A percentile compares a stretch with the other conserved stretches of the same genome.
phyloP scores from a whole-genome alignment of 2,888 invertebrate species.

The Campoplex capitator region DNA sequence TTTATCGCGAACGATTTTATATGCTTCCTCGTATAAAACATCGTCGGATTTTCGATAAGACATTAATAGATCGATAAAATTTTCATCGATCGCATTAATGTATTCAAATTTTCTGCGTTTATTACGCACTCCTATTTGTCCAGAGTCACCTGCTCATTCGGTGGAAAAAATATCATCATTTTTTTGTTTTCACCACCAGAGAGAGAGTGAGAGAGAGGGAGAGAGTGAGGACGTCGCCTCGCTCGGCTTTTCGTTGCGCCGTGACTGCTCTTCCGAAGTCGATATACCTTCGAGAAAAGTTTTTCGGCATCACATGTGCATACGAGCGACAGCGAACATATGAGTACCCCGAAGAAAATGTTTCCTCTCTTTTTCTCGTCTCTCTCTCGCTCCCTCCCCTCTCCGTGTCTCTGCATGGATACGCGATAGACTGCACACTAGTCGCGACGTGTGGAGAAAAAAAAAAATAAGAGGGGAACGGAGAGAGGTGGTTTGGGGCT shows the following conservation, averaged over 20 bases:
- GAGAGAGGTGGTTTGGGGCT: constrained; percentile 35
- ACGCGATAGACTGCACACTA: background rate
- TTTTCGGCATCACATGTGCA: constrained; percentile 26
- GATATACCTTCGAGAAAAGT: constrained; percentile 43
- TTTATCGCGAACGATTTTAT: background rate
- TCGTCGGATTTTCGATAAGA: background rate
- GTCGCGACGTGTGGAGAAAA: background rate
- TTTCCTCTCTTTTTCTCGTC: background rate
- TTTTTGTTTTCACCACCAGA: no score
- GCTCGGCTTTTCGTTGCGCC: constrained; percentile 27
- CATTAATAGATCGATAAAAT: background rate
- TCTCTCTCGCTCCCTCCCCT: background rate
- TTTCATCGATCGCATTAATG: background rate
- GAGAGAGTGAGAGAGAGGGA: no score
- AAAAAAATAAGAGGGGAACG: constrained; percentile 30
- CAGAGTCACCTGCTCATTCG: no score
- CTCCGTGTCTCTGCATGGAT: background rate
- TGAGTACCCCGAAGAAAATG: constrained; percentile 25
- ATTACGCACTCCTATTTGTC: background rate
- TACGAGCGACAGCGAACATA: constrained; percentile 12
- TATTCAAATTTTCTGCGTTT: background rate
- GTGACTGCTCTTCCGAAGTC: constrained; percentile 45
- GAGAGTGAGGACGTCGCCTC: background rate
- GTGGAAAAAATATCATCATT: no score
- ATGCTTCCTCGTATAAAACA: background rate